Base-by-base conservation (phyloP, 2,113 vertebrate genomes). In the Heterocephalus glaber region DNA sequence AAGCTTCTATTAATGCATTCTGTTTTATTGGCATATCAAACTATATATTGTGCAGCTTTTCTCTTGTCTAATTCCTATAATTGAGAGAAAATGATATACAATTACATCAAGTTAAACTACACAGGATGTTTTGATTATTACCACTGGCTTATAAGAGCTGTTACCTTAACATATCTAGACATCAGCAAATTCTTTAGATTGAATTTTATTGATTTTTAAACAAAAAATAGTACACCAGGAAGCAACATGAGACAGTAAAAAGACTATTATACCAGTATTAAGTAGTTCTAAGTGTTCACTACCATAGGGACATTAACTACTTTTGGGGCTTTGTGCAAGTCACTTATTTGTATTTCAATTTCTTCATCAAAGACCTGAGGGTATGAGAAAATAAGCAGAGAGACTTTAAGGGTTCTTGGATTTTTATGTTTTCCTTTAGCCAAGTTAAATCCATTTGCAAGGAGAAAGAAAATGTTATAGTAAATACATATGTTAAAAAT, bases 51-150 rank as follows among this genome's bases (percentile, higher is more conserved):
- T 88, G 80, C 12, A 93, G 83, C 14, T 8, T 88, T 65, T 72
- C 97, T 82, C 52, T 95, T 97, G 93, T 93, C 61, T 96, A 96
- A 94, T 94, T 97, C 68, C 94, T 47, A 74, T 68, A 97, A 95
- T n/a, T 86, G 66, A 92, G 95, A 91, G 72, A 87, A 97, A 95
- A 97, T 74, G 84, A 94, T 87, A 95, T 94, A 84, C 49, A 97
- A 97, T 98, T 98, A 98, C 56, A 93, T 81, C 68, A 97, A 96
- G 95, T 89, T 96, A 96, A 98, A 97, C 80, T 80, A 95, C 8
- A 54, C 16, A 96, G 74, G 94, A 92, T 92, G 89, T 93, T 98
- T 83, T 95, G 56, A 92, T 97, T 97, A 97, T 82, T 89, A 85
- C 83, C 84, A 52, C 38, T 77, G 70, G 13, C 81, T 92, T 90